A percentile compares a stretch with the other conserved stretches of the same genome.
Conservation (phyloP, 2,888 invertebrate species). For the Chrysopilus asiliformis region DNA sequence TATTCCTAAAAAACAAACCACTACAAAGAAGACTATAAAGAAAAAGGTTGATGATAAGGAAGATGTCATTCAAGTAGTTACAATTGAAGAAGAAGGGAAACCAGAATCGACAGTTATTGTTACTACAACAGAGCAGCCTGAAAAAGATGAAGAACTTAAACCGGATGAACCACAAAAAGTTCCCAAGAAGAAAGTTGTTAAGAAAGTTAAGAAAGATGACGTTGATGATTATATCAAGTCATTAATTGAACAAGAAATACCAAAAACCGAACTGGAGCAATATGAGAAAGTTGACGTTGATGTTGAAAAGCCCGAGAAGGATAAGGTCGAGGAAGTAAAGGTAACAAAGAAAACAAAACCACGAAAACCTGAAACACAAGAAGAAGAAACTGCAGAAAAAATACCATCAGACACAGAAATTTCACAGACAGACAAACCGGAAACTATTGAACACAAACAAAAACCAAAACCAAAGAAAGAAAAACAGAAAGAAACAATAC, state of each 20-base stretch:
- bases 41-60: constrained; percentile 24
- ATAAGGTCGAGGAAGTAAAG: too few species aligned
- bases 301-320: too few species aligned
- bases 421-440: too few species aligned
- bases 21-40: constrained; percentile 22
- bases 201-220: constrained; percentile 23
- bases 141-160: constrained; percentile 10
- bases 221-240: constrained; percentile 31
- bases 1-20: constrained; percentile 31
- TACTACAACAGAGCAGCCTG: too few species aligned
- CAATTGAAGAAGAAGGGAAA: constrained; percentile 26
- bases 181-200: constrained; percentile 22
- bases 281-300: constrained; percentile 35
- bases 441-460: too few species aligned
- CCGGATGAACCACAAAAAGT: constrained; percentile 9
- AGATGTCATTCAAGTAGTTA: constrained; percentile 33
- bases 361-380: too few species aligned
- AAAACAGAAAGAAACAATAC: too few species aligned
- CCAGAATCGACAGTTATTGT: constrained; percentile 30
- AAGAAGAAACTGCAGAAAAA: too few species aligned
- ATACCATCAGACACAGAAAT: too few species aligned
- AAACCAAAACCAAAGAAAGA: too few species aligned
- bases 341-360: too few species aligned
- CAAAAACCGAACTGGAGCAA: constrained; percentile 36
- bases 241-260: constrained; percentile 31